Conservation (phyloP, 92 coral and sea anemone genomes). For the Siderastrea siderea region DNA sequence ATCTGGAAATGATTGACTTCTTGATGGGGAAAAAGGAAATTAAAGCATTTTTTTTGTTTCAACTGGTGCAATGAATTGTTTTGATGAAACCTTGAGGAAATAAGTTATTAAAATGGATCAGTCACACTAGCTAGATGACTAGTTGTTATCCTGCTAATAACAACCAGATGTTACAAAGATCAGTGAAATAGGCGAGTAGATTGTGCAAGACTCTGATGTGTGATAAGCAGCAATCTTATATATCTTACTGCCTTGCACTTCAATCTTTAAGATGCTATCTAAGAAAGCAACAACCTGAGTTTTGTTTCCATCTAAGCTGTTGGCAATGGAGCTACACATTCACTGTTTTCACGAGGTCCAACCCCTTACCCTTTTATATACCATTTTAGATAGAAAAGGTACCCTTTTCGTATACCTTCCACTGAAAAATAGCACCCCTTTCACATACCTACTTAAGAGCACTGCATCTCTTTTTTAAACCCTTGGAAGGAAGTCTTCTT, state of each 20-base stretch:
- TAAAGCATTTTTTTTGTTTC: neutral
- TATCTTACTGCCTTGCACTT: neutral
- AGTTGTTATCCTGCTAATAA: neutral
- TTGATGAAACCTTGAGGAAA: neutral
- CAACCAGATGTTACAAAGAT: conserved; percentile 1
- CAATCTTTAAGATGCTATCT: neutral
- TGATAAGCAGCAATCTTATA: conserved; percentile 19
- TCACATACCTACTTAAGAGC: no score
- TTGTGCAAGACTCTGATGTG: no score
- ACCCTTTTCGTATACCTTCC: no score
- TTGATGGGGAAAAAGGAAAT: neutral
- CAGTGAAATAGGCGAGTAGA: no score
- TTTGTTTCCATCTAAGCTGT: neutral
- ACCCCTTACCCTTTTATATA: no score
- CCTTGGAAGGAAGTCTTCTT: no score
- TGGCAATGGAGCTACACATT: neutral
- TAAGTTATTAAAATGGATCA: neutral
- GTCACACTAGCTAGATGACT: neutral
- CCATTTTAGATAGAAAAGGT: no score
- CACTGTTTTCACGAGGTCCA: neutral
- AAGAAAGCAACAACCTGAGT: conserved; percentile 4
- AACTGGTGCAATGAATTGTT: neutral
- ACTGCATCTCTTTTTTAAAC: no score
- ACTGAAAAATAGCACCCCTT: no score
- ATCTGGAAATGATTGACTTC: neutral